Base-by-base conservation (phyloP, 2,797 vertebrate genomes). In the Hafferia zeledoni region DNA sequence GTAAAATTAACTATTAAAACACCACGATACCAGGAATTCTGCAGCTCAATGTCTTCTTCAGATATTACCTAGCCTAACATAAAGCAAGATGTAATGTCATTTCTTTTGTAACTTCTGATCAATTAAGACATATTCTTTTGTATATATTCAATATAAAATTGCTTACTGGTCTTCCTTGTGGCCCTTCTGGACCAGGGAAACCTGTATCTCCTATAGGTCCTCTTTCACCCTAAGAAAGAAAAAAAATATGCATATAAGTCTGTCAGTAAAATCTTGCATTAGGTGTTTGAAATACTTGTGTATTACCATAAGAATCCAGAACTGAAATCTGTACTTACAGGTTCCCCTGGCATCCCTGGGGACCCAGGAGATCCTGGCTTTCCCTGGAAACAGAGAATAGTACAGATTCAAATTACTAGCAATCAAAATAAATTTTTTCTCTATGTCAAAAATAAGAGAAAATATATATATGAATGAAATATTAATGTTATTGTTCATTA, bases 161-260 rank as follows among this genome's bases (percentile, higher is more conserved):
- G 82, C 99, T 99, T 98, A 99, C 99, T 86, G 98, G 95, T 95
- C 97, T 98, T 98, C 99, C 99, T 78, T 98, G 97, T 43, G 99
- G 99, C 89, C 99, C 99, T 98, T 99, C 99, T 25, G 99, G 98
- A 85, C 99, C 99, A 5, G 99, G 99, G 97, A 99, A 99, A 87
- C 99, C 99, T 93, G 98, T 98, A 84, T 99, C 99, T 98, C 99
- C 99, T 65, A 99, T 85, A 41, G 99, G 99, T 80, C 99, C 99
- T 97, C 99, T 98, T 85, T 99, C 98, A 92, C 99, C 99, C 99
- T 99, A 33, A 97, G 90, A 88, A 97, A 92, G 97, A 83, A 94
- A 55, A 55, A 70, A 53, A 69, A 46, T 1, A 30, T 5, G 22
- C 2, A 27, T 10, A 25, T 49, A 43, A 91, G 56, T 75, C 74